These are phyloP conservation scores for Calyptomena viridis DNA, from an alignment of 2,113 vertebrate genomes.

Conservation along the genomic window DNA sequence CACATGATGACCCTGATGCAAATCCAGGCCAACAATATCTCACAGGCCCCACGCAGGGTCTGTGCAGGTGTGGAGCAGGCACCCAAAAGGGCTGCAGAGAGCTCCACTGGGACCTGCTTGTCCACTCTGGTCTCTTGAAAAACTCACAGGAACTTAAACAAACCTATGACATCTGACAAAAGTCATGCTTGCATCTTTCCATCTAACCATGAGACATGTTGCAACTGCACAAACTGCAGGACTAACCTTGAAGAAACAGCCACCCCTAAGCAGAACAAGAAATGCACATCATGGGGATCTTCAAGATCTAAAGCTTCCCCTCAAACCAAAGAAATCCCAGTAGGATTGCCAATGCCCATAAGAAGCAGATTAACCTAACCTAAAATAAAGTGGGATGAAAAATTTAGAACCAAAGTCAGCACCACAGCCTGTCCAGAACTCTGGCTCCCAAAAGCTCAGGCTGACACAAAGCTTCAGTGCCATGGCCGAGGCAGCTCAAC, in stretches of 20 bases:
- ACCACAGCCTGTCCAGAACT: neutral
- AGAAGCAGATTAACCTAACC: neutral
- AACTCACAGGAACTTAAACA: neutral
- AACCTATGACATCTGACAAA: neutral
- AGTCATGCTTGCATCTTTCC: neutral
- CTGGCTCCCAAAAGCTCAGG: neutral
- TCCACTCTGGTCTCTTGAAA: neutral
- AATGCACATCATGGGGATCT: neutral
- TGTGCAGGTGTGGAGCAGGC: neutral
- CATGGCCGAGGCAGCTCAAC: neutral
- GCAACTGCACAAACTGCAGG: neutral
- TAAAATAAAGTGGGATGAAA: neutral
- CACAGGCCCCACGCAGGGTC: fast-evolving
- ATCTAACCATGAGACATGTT: fast-evolving
- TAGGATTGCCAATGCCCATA: neutral
- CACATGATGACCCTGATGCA: neutral
- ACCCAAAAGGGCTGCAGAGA: neutral
- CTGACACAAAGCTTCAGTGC: neutral
- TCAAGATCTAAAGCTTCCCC: neutral
- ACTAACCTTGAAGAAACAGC: neutral
- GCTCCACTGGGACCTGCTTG: neutral
- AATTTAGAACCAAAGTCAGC: neutral
- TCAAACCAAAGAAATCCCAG: neutral
- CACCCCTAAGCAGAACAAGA: neutral
- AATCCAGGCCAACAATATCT: neutral